These are phyloP conservation scores for Perithous albicinctus DNA, from an alignment of 2,888 invertebrate genomes.

Conservation along the genomic window DNA sequence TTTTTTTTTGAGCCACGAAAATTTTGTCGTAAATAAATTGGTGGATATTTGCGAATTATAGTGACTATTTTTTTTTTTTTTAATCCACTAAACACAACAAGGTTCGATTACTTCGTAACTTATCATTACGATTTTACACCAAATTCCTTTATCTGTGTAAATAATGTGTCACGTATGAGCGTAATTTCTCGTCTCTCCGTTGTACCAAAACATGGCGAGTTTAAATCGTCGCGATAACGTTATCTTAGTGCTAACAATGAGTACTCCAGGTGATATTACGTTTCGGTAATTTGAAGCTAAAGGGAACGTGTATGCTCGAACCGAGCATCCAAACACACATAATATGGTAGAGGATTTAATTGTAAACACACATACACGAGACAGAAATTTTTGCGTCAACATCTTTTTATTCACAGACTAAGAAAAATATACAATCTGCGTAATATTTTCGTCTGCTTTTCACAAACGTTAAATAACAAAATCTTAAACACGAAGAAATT, in stretches of 20 bases:
- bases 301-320: conserved; percentile 12
- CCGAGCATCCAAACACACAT: background rate
- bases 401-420: background rate
- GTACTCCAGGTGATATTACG: background rate
- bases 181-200: too few species aligned
- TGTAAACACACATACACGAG: background rate
- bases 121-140: too few species aligned
- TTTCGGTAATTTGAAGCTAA: conserved; percentile 46
- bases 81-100: background rate
- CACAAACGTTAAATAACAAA: background rate
- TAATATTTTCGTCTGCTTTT: background rate
- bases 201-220: too few species aligned
- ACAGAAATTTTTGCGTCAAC: background rate
- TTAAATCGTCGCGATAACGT: conserved; percentile 17
- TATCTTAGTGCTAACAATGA: conserved; percentile 26
- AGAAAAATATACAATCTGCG: background rate
- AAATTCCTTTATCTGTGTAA: too few species aligned
- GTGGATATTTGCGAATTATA: background rate
- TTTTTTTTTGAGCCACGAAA: too few species aligned
- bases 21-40: conserved; percentile 2
- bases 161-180: too few species aligned
- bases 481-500: background rate
- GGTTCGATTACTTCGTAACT: too few species aligned
- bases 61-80: background rate
- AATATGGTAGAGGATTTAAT: background rate